These are phyloP conservation scores for Hephaestus fuliginosus DNA, from an alignment of 2,797 vertebrate genomes.

Conservation along the genomic window DNA sequence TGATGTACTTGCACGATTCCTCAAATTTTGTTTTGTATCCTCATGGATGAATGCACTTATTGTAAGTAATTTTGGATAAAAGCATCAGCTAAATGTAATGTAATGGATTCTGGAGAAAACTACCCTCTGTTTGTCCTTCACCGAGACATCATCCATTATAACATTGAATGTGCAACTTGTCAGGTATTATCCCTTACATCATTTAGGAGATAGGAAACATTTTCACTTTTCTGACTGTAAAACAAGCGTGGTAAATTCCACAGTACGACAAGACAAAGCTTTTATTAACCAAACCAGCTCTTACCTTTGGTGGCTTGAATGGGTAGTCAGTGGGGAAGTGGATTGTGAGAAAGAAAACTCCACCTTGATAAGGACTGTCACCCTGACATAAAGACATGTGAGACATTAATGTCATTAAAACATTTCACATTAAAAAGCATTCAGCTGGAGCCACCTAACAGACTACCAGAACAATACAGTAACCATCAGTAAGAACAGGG, in stretches of 20 bases:
- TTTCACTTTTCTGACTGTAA: neutral
- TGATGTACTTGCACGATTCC: too few species aligned
- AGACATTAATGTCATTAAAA: constrained; percentile 43
- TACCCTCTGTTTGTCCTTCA: neutral
- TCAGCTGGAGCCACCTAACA: neutral
- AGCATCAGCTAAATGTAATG: neutral
- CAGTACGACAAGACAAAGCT: neutral
- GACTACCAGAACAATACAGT: neutral
- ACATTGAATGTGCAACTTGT: neutral
- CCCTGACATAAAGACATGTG: constrained; percentile 59
- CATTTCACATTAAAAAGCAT: neutral
- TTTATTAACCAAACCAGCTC: neutral
- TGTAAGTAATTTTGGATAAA: too few species aligned
- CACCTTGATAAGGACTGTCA: constrained; percentile 86
- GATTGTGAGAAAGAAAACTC: constrained; percentile 86
- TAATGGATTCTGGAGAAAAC: neutral
- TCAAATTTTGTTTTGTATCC: too few species aligned
- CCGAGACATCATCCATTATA: neutral
- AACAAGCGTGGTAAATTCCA: neutral
- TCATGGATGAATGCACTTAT: too few species aligned
- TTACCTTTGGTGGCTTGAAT: constrained; percentile 86
- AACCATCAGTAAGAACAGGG: neutral
- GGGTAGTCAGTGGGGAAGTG: constrained; percentile 87
- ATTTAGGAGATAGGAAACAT: neutral
- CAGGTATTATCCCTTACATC: neutral